Conservation (phyloP, 2,888 invertebrate genomes). For the Tenthredo notha region DNA sequence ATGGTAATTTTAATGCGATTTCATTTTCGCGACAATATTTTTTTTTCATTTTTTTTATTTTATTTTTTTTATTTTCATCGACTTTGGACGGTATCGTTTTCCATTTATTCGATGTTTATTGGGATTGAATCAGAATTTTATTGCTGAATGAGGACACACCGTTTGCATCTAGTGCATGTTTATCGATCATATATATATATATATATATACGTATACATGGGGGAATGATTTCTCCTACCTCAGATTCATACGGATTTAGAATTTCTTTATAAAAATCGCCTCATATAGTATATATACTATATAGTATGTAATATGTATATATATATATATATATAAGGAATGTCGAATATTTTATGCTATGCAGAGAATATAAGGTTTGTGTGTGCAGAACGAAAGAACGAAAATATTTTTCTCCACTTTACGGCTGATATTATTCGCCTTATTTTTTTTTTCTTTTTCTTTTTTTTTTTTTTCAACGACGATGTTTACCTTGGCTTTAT, state of each 20-base stretch:
- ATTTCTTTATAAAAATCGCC: conserved; percentile 8
- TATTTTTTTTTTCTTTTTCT: neutral
- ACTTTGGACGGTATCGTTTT: conserved; percentile 1
- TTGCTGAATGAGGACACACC: conserved; percentile 14
- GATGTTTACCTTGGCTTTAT: conserved; percentile 28
- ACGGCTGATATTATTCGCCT: conserved; percentile 32
- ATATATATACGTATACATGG: neutral
- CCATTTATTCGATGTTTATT: conserved; percentile 3
- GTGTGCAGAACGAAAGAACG: neutral
- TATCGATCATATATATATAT: neutral
- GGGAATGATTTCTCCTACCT: neutral
- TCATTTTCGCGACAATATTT: neutral
- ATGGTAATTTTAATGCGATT: conserved; percentile 33
- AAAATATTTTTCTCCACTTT: conserved; percentile 40
- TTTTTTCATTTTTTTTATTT: no score
- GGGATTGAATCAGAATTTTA: conserved; percentile 46
- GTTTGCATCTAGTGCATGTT: conserved; percentile 19
- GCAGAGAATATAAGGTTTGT: neutral
- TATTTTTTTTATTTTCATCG: neutral
- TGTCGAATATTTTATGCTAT: neutral
- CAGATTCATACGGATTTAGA: neutral
- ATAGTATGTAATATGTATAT: no score
- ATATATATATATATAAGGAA: neutral
- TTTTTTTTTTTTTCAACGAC: conserved; percentile 12
- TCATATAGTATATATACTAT: neutral